These are phyloP conservation scores for Lepisosteus oculatus DNA, from an alignment of 2,113 vertebrate species.

Conservation along the genomic window DNA sequence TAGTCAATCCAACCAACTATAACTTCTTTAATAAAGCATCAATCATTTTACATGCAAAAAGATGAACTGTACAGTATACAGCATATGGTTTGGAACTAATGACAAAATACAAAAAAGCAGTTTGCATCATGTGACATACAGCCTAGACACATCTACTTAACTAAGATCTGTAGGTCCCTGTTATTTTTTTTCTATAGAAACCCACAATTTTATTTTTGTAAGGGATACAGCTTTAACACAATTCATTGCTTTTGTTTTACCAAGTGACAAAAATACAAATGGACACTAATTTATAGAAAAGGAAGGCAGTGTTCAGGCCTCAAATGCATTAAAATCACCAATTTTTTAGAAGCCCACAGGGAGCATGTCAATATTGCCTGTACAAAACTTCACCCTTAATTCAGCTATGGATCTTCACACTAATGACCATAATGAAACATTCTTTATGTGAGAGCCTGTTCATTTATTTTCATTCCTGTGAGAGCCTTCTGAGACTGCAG, in stretches of 20 bases:
- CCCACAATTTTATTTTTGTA: too few species aligned
- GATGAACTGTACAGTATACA: too few species aligned
- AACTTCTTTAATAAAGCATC: too few species aligned
- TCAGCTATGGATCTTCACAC: slow-evolving; percentile 64
- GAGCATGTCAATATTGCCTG: slow-evolving; percentile 60
- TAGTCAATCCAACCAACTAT: too few species aligned
- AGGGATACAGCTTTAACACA: not conserved
- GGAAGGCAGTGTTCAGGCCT: not conserved
- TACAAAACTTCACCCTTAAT: slow-evolving; percentile 68
- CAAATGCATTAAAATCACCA: not conserved
- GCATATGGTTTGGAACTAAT: too few species aligned
- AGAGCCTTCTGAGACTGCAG: slow-evolving; percentile 74
- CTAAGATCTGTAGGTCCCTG: too few species aligned
- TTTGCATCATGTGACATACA: too few species aligned
- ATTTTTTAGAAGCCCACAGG: not conserved
- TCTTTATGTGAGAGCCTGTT: slow-evolving; percentile 80
- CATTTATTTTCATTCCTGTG: slow-evolving; percentile 88
- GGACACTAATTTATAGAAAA: not conserved
- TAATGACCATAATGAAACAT: slow-evolving; percentile 91
- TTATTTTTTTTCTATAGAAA: too few species aligned
- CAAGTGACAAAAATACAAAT: not conserved
- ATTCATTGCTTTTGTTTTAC: not conserved
- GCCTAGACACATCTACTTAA: too few species aligned
- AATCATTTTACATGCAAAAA: too few species aligned
- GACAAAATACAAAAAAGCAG: too few species aligned